Percentiles rank a stretch among this genome's conserved stretches.
These are phyloP conservation scores for Taphrorychus bicolor DNA, from an alignment of 2,888 invertebrate genomes.

Conservation along the genomic window DNA sequence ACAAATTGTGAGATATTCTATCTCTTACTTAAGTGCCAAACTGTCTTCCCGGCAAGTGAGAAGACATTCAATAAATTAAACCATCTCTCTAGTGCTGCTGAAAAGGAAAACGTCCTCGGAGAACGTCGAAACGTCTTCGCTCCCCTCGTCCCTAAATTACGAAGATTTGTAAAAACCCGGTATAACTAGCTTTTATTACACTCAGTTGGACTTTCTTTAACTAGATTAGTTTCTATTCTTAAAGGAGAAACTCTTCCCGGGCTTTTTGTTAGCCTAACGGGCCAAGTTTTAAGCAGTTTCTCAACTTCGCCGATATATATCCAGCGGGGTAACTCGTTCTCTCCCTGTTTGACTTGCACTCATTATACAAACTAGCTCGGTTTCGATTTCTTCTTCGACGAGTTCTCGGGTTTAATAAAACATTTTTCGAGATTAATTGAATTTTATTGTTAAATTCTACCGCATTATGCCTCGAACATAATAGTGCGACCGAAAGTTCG, in stretches of 20 bases:
- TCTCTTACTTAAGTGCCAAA: too few relatives aligned
- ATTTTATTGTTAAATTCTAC: not conserved
- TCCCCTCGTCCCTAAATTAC: not conserved
- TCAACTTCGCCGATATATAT: conserved; percentile 21
- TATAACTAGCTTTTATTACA: conserved; percentile 14
- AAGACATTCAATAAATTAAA: not conserved
- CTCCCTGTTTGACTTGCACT: conserved; percentile 16
- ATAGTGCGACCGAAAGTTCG: not conserved
- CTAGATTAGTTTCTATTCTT: conserved; percentile 19
- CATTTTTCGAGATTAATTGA: conserved; percentile 3
- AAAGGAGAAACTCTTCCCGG: conserved; percentile 7
- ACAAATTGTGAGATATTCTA: too few relatives aligned
- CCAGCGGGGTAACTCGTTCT: not conserved
- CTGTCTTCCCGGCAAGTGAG: too few relatives aligned
- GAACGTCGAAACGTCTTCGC: not conserved
- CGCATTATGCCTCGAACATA: not conserved
- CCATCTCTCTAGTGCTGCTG: not conserved
- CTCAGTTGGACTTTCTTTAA: conserved; percentile 14
- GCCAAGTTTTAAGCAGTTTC: conserved; percentile 24
- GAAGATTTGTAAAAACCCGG: conserved; percentile 5
- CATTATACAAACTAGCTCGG: conserved; percentile 9
- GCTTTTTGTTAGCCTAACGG: conserved; percentile 24
- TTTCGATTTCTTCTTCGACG: not conserved
- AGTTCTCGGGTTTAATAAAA: not conserved
- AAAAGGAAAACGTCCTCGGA: not conserved